These are phyloP conservation scores for Baccha elongata DNA, from an alignment of 2,888 invertebrate genomes.

Conservation along the genomic window DNA sequence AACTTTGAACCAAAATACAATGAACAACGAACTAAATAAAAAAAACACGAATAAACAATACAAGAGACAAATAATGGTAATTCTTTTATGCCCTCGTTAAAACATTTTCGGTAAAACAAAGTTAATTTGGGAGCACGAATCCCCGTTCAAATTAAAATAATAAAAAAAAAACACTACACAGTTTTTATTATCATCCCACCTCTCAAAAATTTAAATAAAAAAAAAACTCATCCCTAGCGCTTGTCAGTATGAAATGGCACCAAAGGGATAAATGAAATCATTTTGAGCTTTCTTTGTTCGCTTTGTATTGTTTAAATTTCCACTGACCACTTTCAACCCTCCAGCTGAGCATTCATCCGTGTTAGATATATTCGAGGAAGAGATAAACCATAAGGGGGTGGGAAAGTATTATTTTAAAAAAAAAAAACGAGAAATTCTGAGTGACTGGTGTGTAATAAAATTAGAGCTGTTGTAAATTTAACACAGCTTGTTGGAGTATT, in stretches of 20 bases:
- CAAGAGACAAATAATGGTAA: conserved; percentile 63
- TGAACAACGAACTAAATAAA: conserved; percentile 11
- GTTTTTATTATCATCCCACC: conserved; percentile 44
- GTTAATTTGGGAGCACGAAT: conserved; percentile 60
- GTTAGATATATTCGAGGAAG: conserved; percentile 49
- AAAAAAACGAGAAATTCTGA: conserved; percentile 36
- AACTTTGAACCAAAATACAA: conserved; percentile 10
- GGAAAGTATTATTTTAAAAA: conserved; percentile 9
- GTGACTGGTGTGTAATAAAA: conserved; percentile 60
- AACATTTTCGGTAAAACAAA: conserved; percentile 57
- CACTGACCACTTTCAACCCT: conserved; percentile 68
- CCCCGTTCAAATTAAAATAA: conserved; percentile 61
- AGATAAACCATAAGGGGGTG: conserved; percentile 21
- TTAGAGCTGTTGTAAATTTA: conserved; percentile 52
- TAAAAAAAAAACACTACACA: conserved; percentile 45
- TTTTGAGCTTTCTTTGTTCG: conserved; percentile 67
- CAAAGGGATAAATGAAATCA: conserved; percentile 72
- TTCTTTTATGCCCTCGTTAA: conserved; percentile 61
- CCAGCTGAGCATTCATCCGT: conserved; percentile 57
- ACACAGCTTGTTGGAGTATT: conserved; percentile 62
- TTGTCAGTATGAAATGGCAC: conserved; percentile 64
- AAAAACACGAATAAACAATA: conserved; percentile 48
- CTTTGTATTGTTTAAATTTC: conserved; percentile 67
- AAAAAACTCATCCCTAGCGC: conserved; percentile 38
- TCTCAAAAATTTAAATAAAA: conserved; percentile 40